phyloP scores from a whole-genome alignment of 2,888 invertebrate species.

The Ferdinandea cuprea region DNA sequence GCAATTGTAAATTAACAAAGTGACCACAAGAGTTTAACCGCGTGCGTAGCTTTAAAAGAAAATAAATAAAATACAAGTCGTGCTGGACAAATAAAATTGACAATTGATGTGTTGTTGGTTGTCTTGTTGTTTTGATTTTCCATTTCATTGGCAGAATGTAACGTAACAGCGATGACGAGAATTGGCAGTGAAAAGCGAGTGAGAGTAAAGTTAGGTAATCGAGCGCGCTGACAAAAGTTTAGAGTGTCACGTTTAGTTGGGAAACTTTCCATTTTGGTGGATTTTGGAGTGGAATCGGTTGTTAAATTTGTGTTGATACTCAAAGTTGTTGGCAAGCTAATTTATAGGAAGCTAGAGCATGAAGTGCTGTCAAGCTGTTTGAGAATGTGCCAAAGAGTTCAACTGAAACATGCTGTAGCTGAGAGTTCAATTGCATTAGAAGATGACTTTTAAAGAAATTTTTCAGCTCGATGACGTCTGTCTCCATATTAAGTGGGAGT shows the following conservation, averaged over 20 bases:
- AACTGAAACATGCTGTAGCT: too few species aligned
- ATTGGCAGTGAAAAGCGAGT: conserved; percentile 37
- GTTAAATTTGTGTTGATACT: too few species aligned
- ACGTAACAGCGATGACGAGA: conserved; percentile 25
- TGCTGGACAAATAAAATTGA: conserved; percentile 24
- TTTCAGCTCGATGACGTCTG: too few species aligned
- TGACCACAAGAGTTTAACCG: conserved; percentile 61
- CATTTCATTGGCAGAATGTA: conserved; percentile 28
- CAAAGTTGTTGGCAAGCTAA: too few species aligned
- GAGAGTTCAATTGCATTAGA: too few species aligned
- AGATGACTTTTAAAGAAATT: too few species aligned
- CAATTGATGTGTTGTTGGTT: conserved; percentile 15
- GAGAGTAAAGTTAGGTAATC: conserved; percentile 64
- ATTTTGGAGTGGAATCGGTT: conserved; percentile 11
- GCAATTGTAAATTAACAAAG: conserved; percentile 69
- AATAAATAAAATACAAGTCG: not conserved
- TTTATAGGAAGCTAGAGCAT: too few species aligned
- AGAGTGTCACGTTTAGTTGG: conserved; percentile 49
- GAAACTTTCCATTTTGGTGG: conserved; percentile 61
- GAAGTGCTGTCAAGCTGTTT: too few species aligned
- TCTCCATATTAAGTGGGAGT: too few species aligned
- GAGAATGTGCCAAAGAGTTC: too few species aligned
- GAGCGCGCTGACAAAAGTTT: conserved; percentile 3
- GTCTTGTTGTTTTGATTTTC: conserved; percentile 14
- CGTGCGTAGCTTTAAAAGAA: conserved; percentile 7